These are phyloP conservation scores for Melanostoma scalare DNA, from an alignment of 2,888 invertebrate species.

Conservation along the genomic window DNA sequence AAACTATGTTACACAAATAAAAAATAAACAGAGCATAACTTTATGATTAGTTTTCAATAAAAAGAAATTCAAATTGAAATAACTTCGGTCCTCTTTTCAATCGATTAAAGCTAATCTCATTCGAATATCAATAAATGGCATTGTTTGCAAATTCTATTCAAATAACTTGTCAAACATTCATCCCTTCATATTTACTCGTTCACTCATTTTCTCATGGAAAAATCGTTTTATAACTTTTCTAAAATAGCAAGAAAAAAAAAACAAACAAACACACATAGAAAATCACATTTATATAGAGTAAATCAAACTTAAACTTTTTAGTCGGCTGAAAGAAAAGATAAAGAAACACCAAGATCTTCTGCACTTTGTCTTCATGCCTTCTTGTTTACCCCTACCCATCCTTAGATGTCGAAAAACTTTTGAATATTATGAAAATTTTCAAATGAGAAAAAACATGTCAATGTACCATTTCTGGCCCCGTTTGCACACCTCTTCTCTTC, in stretches of 20 bases:
- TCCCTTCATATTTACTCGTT: background rate
- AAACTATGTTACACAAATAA: too few relatives aligned
- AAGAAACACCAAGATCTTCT: constrained; percentile 31
- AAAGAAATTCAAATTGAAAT: background rate
- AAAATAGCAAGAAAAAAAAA: background rate
- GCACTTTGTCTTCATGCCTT: constrained; percentile 54
- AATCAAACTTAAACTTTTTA: constrained; percentile 39
- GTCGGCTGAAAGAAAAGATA: constrained; percentile 3
- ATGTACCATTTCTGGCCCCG: constrained; percentile 50
- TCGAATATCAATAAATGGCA: constrained; percentile 38
- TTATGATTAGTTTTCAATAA: too few relatives aligned
- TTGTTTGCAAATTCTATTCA: constrained; percentile 38
- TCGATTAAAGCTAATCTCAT: constrained; percentile 20
- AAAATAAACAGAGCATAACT: too few relatives aligned
- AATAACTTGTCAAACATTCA: constrained; percentile 51
- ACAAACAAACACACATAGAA: constrained; percentile 1
- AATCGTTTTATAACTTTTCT: constrained; percentile 21
- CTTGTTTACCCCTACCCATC: background rate
- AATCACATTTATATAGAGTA: constrained; percentile 40
- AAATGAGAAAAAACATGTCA: constrained; percentile 68
- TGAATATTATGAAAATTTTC: constrained; percentile 67
- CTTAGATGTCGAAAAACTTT: constrained; percentile 51
- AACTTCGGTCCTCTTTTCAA: constrained; percentile 1
- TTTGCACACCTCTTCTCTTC: constrained; percentile 39
- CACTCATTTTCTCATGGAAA: constrained; percentile 27